These are phyloP conservation scores for Drymonia ruficornis DNA, from an alignment of 2,888 invertebrate species.

Conservation along the genomic window DNA sequence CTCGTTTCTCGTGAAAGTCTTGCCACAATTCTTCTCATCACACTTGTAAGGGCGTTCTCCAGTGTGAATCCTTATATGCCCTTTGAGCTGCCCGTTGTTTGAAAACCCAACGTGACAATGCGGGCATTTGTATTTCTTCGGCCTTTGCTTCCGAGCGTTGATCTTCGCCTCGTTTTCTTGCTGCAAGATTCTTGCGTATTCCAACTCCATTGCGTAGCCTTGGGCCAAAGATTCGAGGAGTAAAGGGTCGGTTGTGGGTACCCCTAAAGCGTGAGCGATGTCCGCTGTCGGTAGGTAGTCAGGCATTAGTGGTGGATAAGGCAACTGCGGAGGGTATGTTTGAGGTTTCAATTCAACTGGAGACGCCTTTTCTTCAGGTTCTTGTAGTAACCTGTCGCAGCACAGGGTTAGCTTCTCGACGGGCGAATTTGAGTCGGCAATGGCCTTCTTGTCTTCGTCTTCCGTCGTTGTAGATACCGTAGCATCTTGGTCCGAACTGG, in stretches of 20 bases:
- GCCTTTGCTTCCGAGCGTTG: constrained; percentile 90
- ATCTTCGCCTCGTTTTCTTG: constrained; percentile 89
- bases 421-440: constrained; percentile 53
- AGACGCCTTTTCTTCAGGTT: constrained; percentile 40
- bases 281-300: constrained; percentile 73
- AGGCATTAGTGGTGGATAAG: constrained; percentile 54
- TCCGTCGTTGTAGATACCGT: constrained; percentile 85
- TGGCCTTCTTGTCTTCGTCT: constrained; percentile 47
- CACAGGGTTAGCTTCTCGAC: constrained; percentile 69
- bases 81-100: constrained; percentile 96
- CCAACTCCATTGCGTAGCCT: constrained; percentile 87
- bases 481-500: constrained; percentile 77
- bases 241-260: constrained; percentile 75
- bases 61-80: constrained; percentile 96
- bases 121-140: constrained; percentile 96
- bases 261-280: constrained; percentile 76
- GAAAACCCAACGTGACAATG: constrained; percentile 96
- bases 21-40: constrained; percentile 93
- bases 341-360: constrained; percentile 26
- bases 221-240: constrained; percentile 80
- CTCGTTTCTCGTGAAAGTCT: constrained; percentile 96
- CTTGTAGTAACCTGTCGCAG: constrained; percentile 69
- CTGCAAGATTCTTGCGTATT: constrained; percentile 88
- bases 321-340: constrained; percentile 27
- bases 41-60: constrained; percentile 96